A percentile compares a stretch with the other conserved stretches of the same genome.
These are phyloP conservation scores for Parazoanthus swiftii DNA, from an alignment of 92 coral and sea anemone genomes.

Conservation along the genomic window DNA sequence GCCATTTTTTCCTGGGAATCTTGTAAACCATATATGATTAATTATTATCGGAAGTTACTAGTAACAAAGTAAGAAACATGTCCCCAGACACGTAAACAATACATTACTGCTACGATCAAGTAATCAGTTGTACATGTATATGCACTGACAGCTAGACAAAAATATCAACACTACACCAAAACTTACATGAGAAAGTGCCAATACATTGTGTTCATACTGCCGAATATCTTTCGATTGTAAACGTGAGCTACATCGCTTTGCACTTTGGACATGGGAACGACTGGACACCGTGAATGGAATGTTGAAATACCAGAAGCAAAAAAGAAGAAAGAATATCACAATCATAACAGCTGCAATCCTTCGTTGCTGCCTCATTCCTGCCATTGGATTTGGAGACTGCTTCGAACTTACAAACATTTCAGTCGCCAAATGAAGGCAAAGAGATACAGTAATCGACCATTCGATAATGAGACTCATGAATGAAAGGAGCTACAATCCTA, in stretches of 20 bases:
- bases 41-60: too few relatives aligned
- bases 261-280: neutral
- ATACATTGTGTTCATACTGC: constrained; percentile 3
- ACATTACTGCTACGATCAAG: neutral
- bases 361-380: constrained; percentile 26
- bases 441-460: neutral
- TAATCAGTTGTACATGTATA: neutral
- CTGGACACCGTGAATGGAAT: neutral
- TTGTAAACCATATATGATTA: too few relatives aligned
- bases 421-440: neutral
- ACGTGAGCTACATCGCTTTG: neutral
- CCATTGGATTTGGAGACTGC: constrained; percentile 33
- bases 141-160: neutral
- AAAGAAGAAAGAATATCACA: neutral
- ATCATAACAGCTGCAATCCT: neutral
- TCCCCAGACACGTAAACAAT: too few relatives aligned
- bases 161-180: too few relatives aligned
- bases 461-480: too few relatives aligned
- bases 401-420: constrained; percentile 1
- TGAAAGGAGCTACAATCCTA: neutral
- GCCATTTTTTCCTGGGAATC: too few relatives aligned
- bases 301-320: constrained; percentile 26
- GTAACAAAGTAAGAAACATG: too few relatives aligned
- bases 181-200: constrained; percentile 37
- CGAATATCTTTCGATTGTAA: constrained; percentile 8